Evolutionary conservation across 2,888 invertebrate genomes (phyloP).

Genomic region (Lamellibrachia satsuma): DNA sequence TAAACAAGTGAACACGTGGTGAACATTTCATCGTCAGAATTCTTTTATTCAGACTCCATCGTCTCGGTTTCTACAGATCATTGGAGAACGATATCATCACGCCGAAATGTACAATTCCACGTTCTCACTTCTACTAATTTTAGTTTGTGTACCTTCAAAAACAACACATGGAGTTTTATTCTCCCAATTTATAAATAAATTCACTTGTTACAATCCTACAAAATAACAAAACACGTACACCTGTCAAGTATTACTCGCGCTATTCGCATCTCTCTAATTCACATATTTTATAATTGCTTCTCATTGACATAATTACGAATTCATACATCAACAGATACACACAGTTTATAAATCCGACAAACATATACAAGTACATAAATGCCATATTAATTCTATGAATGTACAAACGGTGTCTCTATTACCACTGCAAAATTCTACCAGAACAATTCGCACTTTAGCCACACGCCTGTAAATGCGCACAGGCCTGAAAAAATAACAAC

Average conservation of each 20-base stretch:
- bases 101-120: slow-evolving; percentile 6
- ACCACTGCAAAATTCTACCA: not conserved
- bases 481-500: slow-evolving; percentile 12
- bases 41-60: not conserved
- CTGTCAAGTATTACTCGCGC: not conserved
- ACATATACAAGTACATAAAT: not conserved
- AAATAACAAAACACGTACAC: slow-evolving; percentile 13
- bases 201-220: slow-evolving; percentile 17
- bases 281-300: not conserved
- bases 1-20: not conserved
- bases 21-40: not conserved
- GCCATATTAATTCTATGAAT: not conserved
- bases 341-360: not conserved
- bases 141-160: slow-evolving; percentile 22
- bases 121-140: slow-evolving; percentile 14
- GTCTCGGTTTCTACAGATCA: not conserved
- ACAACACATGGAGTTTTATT: slow-evolving; percentile 22
- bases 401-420: not conserved
- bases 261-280: not conserved
- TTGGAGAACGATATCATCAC: not conserved
- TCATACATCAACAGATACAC: slow-evolving; percentile 3
- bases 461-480: not conserved
- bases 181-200: slow-evolving; percentile 5
- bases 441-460: not conserved
- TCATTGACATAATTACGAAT: slow-evolving; percentile 12